Conservation (phyloP, 2,113 vertebrate species). For the Cairina moschata region DNA sequence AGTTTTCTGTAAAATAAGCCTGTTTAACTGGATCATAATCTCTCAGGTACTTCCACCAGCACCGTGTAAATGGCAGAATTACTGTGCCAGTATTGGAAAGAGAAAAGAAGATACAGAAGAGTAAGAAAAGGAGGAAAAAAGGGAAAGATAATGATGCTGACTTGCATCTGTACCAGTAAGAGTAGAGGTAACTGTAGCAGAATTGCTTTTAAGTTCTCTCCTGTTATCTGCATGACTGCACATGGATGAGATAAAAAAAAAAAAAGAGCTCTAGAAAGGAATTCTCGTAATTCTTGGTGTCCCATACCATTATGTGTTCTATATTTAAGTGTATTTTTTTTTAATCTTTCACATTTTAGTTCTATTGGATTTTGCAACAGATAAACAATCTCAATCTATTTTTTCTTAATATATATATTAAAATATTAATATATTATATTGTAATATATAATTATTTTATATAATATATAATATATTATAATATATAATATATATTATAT, state of each 20-base stretch:
- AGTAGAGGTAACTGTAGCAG: not conserved
- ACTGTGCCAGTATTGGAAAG: rapidly evolving
- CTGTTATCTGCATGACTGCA: not conserved
- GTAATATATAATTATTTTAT: too few species aligned
- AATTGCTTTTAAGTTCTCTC: not conserved
- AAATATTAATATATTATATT: too few species aligned
- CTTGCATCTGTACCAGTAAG: not conserved
- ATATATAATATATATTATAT: too few species aligned
- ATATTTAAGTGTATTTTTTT: not conserved
- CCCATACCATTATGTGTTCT: not conserved
- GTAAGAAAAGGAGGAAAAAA: not conserved
- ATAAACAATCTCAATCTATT: not conserved
- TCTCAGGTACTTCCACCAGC: not conserved
- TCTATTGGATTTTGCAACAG: not conserved
- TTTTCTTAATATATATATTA: too few species aligned
- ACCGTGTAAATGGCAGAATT: not conserved
- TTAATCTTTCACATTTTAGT: not conserved
- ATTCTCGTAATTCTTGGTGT: not conserved
- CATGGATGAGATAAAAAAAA: not conserved
- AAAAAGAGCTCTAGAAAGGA: not conserved
- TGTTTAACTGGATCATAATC: not conserved
- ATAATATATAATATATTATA: too few species aligned
- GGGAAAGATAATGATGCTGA: not conserved
- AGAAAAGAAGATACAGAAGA: not conserved
- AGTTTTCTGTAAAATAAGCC: not conserved